phyloP scores from a whole-genome alignment of 2,888 invertebrate species.

The Cephus nigrinus region DNA sequence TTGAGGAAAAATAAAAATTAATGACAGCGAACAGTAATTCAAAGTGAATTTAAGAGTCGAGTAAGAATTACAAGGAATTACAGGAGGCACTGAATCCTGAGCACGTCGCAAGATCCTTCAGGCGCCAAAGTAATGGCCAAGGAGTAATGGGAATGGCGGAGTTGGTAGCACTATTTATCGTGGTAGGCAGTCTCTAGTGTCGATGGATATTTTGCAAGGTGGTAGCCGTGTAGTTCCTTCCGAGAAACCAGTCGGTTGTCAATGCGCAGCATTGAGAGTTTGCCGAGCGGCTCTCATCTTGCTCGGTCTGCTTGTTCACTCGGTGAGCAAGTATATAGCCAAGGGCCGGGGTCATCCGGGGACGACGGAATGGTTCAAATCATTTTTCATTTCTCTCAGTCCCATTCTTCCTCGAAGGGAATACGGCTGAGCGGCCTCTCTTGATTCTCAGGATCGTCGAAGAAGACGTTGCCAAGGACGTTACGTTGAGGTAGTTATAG shows the following conservation, averaged over 20 bases:
- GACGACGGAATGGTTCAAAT: not conserved
- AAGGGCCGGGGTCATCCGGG: not conserved
- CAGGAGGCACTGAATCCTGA: not conserved
- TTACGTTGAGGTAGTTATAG: not conserved
- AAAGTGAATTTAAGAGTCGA: not conserved
- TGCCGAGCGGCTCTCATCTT: slow-evolving; percentile 33
- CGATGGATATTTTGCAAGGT: slow-evolving; percentile 49
- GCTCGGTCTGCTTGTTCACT: not conserved
- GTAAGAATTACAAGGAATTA: not conserved
- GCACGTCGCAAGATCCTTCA: slow-evolving; percentile 15
- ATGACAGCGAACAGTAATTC: not conserved
- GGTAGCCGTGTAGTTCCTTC: slow-evolving; percentile 39
- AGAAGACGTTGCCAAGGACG: not conserved
- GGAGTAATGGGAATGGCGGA: slow-evolving; percentile 13
- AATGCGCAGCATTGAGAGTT: slow-evolving; percentile 29
- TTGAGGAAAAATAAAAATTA: not conserved
- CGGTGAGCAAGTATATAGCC: not conserved
- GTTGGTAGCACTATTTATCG: slow-evolving; percentile 35
- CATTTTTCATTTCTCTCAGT: not conserved
- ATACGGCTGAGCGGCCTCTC: not conserved
- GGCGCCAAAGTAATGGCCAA: slow-evolving; percentile 17
- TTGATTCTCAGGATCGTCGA: not conserved
- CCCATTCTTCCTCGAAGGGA: not conserved
- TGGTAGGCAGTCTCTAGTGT: slow-evolving; percentile 11
- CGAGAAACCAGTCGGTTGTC: slow-evolving; percentile 39